Base-by-base conservation (phyloP, 2,888 invertebrate genomes). In the Ochropleura leucogaster region DNA sequence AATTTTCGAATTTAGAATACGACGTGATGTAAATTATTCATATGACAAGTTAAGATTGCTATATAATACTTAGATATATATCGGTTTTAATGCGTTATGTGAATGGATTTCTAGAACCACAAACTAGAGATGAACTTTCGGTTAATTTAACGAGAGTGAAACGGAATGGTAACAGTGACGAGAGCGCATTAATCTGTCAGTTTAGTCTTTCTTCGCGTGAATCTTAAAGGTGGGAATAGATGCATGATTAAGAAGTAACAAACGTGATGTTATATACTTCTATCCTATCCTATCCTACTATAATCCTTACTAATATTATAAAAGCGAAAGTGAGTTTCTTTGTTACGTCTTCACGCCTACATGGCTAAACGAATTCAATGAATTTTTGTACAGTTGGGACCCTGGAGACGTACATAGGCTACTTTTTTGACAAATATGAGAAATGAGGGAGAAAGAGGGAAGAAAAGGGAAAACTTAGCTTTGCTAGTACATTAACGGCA, bases 221-320 rank as follows among this genome's bases (percentile, higher is more conserved):
- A 12, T 74, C 67, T 53, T 74, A 63, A 74, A 57, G 62, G n/a
- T 46, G 44, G 59, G 42, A 59, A 68, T 44, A 47, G 12, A 16
- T 57, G n/a, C 18, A 44, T 40, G 77, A 77, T 74, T 77, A 77
- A 49, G 30, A 59, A n/a, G n/a, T n/a, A n/a, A n/a, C n/a, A n/a
- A n/a, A n/a, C n/a, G n/a, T n/a, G n/a, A n/a, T n/a, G n/a, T n/a
- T n/a, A n/a, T n/a, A n/a, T n/a, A n/a, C n/a, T n/a, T n/a, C n/a
- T n/a, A n/a, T n/a, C n/a, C n/a, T n/a, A n/a, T n/a, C n/a, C n/a
- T n/a, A n/a, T n/a, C n/a, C n/a, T n/a, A n/a, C n/a, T n/a, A n/a
- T n/a, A 30, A 30, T 30, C 30, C 30, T 30, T 30, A 30, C 30
- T 30, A 30, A 30, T 30, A 30, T 30, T 3, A 30, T 30, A 30